Conservation (phyloP, 2,888 invertebrate species). For the Rhodophaea formosa region DNA sequence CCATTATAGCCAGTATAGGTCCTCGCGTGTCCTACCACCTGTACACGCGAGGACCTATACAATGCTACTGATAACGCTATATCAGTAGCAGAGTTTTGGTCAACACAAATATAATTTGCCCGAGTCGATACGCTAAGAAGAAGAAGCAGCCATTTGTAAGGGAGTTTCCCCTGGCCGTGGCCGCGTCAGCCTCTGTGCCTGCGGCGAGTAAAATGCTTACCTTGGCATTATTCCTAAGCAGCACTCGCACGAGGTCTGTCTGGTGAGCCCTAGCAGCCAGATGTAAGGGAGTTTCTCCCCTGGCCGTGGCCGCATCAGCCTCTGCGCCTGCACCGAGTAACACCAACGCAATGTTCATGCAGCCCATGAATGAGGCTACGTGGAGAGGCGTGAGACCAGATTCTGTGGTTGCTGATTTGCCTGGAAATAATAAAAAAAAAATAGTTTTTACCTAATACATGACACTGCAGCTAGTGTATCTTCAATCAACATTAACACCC, state of each 20-base stretch:
- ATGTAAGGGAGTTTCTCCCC: slow-evolving; percentile 98
- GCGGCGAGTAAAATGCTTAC: slow-evolving; percentile 88
- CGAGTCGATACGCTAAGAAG: too few relatives aligned
- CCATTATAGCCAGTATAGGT: too few relatives aligned
- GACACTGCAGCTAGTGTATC: too few relatives aligned
- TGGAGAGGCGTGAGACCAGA: slow-evolving; percentile 97
- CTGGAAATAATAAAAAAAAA: slow-evolving; percentile 44
- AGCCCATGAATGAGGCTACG: slow-evolving; percentile 99
- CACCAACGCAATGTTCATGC: slow-evolving; percentile 99
- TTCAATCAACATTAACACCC: too few relatives aligned
- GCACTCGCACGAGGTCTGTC: slow-evolving; percentile 97
- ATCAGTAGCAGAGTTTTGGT: too few relatives aligned
- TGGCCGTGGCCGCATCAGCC: slow-evolving; percentile 96
- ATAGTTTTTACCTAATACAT: too few relatives aligned
- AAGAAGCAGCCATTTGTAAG: slow-evolving; percentile 96
- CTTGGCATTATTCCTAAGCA: slow-evolving; percentile 95
- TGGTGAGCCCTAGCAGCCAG: slow-evolving; percentile 98
- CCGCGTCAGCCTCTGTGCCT: slow-evolving; percentile 95
- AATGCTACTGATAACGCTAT: too few relatives aligned
- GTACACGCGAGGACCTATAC: too few relatives aligned
- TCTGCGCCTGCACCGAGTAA: slow-evolving; percentile 94
- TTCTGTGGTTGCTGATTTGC: slow-evolving; percentile 86
- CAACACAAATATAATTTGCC: too few relatives aligned
- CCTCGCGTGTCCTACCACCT: too few relatives aligned
- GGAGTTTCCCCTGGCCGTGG: slow-evolving; percentile 98